Evolutionary conservation across 1,140 invertebrate genomes (phyloP).

Genomic region (Cardiocondyla obscurior): DNA sequence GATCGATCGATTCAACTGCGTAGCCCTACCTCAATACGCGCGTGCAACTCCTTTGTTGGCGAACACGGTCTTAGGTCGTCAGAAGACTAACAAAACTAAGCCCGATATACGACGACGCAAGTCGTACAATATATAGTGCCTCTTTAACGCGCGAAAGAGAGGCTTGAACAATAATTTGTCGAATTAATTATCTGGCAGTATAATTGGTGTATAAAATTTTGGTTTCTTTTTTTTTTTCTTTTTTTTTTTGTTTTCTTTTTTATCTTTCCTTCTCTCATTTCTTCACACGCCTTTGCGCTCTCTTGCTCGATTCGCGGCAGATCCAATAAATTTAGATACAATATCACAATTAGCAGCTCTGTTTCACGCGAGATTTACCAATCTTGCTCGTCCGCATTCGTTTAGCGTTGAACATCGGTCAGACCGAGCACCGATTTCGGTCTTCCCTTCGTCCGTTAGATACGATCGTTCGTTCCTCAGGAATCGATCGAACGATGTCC

Average conservation of each 20-base stretch:
- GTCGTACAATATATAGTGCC: slow-evolving; percentile 48
- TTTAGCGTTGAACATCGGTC: slow-evolving; percentile 56
- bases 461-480: slow-evolving; percentile 8
- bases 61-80: slow-evolving; percentile 63
- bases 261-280: slow-evolving; percentile 27
- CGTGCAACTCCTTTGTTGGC: slow-evolving; percentile 55
- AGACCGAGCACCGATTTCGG: slow-evolving; percentile 46
- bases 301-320: slow-evolving; percentile 66
- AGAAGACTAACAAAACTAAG: slow-evolving; percentile 55
- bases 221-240: slow-evolving; percentile 46
- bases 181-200: slow-evolving; percentile 75
- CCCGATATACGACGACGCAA: slow-evolving; percentile 48
- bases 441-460: slow-evolving; percentile 47
- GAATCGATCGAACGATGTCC: background rate
- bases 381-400: slow-evolving; percentile 55
- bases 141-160: slow-evolving; percentile 33
- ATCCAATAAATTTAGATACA: slow-evolving; percentile 78
- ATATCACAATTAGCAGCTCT: slow-evolving; percentile 80
- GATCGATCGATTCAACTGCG: slow-evolving; percentile 73
- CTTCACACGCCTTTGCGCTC: background rate
- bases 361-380: slow-evolving; percentile 61
- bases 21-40: slow-evolving; percentile 49
- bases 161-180: slow-evolving; percentile 42
- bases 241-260: background rate
- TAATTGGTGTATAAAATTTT: slow-evolving; percentile 78